Evolutionary conservation across 2,888 invertebrate species (phyloP), one percentile per base, ranked within the genome.

Genomic region (Luperina nickerlii): DNA sequence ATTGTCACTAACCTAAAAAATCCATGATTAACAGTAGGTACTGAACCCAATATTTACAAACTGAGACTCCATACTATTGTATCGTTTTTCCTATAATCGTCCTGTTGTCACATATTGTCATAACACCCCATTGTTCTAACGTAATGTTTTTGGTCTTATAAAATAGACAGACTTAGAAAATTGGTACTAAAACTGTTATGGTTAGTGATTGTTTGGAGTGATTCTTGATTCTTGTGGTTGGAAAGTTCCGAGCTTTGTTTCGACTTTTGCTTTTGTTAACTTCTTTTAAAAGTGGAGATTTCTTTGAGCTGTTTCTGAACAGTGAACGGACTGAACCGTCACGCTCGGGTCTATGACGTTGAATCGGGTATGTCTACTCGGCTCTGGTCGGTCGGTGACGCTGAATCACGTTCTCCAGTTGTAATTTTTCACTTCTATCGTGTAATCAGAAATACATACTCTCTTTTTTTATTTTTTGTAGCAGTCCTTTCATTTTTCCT

Each of bases 81-180:
- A 73, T 88, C 88, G 86, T 89, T 89, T 91, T 91, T 90, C 90
- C 89, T 84, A 88, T 87, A 88, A 90, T 84, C 81, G 76, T 83
- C 60, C 24, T 82, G 84, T 87, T 87, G 72, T 78, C 65, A 63
- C 54, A 27, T 76, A 78, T 71, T 91, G 89, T 89, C 90, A 83
- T 85, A 91, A 91, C 90, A 91, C 7, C 0, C 87, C 83, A 91
- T 91, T 91, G 91, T 91, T 91, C 86, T 60, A 74, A 15, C 13
- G 62, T 27, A 67, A 83, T 90, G 90, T 90, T 88, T 88, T 82
- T 13, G 65, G 77, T 80, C 79, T 80, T 75, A 81, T 87, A 86
- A 89, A 89, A 89, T 79, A 71, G 78, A 65, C 74, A 54, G 81
- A 73, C 66, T 65, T 81, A 82, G 83, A 89, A 88, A 88, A 82